phyloP scores from a whole-genome alignment of 2,113 vertebrate genomes.

The Labrus mixtus region DNA sequence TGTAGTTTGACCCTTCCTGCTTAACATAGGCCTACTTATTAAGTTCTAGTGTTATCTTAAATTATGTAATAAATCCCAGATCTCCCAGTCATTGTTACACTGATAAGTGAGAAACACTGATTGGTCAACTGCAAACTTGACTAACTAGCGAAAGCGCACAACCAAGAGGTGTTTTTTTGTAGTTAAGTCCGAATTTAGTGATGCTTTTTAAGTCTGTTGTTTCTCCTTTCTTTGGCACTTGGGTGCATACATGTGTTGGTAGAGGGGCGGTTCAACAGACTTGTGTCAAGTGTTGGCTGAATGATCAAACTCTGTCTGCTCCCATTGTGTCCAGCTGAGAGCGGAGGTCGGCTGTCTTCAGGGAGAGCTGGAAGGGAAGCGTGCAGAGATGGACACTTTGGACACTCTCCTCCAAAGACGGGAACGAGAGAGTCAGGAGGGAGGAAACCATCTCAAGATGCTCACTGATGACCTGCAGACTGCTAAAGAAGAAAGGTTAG shows the following conservation, averaged over 20 bases:
- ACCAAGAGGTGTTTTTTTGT: too few species aligned
- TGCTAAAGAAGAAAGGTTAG: constrained; percentile 86
- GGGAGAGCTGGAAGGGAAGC: constrained; percentile 81
- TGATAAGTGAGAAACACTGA: too few species aligned
- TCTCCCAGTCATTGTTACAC: too few species aligned
- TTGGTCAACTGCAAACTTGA: too few species aligned
- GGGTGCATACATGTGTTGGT: background rate
- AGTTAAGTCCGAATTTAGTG: too few species aligned
- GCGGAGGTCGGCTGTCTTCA: constrained; percentile 83
- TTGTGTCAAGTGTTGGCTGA: background rate
- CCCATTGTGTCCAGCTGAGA: constrained; percentile 81
- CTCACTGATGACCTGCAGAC: constrained; percentile 87
- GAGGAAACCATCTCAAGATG: constrained; percentile 87
- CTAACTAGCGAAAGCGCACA: too few species aligned
- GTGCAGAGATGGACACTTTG: constrained; percentile 86
- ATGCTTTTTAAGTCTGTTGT: background rate
- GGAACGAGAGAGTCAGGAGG: constrained; percentile 89
- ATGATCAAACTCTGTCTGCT: background rate
- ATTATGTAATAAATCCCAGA: too few species aligned
- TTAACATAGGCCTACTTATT: too few species aligned
- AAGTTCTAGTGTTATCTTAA: too few species aligned
- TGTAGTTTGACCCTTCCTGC: too few species aligned
- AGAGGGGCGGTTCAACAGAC: background rate
- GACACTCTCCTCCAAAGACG: constrained; percentile 85
- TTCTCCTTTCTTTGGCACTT: background rate